Evolutionary conservation across 2,797 vertebrate genomes (phyloP).

Genomic region (Graptemys geographica): DNA sequence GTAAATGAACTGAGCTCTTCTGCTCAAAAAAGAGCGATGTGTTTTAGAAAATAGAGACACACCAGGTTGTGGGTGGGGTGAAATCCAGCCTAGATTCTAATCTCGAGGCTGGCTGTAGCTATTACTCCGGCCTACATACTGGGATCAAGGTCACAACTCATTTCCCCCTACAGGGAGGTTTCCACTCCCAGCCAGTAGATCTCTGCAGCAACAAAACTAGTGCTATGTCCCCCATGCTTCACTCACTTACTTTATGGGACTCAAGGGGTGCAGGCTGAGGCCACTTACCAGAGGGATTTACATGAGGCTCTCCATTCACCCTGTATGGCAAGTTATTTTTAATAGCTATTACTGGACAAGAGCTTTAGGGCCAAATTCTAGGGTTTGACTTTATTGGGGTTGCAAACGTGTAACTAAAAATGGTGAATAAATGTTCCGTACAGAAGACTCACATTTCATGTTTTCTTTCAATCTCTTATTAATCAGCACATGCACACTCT

Average conservation of each 20-base stretch:
- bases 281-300: background rate
- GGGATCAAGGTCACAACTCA: background rate
- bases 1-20: background rate
- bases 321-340: background rate
- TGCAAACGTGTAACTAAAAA: background rate
- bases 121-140: background rate
- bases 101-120: background rate
- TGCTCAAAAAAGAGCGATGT: background rate
- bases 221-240: background rate
- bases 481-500: background rate
- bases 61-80: background rate
- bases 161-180: background rate
- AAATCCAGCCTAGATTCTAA: background rate
- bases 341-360: background rate
- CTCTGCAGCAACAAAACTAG: background rate
- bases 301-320: background rate
- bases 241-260: background rate
- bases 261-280: background rate
- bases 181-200: fast-evolving
- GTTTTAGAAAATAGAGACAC: background rate
- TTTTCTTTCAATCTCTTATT: background rate
- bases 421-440: background rate
- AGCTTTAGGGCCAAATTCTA: background rate
- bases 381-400: background rate
- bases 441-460: background rate